Evolutionary conservation across 2,113 vertebrate genomes (phyloP).

Genomic region (Hypocryptadius cinnamomeus): DNA sequence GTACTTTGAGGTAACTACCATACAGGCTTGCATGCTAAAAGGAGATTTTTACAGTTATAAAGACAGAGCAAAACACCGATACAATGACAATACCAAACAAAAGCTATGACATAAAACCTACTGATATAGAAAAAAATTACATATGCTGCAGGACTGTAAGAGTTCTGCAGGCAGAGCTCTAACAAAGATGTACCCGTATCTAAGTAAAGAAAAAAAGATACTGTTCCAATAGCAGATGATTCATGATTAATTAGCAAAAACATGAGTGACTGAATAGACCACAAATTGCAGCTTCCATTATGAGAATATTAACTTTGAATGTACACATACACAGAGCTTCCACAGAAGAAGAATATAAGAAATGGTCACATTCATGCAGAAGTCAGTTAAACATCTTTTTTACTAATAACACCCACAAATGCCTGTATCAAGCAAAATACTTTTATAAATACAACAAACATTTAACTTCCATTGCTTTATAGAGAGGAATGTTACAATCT

Average conservation of each 20-base stretch:
- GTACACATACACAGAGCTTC: neutral
- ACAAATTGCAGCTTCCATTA: conserved; percentile 16
- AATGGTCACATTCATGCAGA: neutral
- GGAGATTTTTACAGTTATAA: neutral
- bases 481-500: neutral
- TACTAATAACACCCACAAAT: neutral
- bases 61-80: neutral
- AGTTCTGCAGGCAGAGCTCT: conserved; percentile 5
- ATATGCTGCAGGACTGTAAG: neutral
- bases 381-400: neutral
- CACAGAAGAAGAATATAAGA: neutral
- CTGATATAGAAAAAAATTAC: neutral
- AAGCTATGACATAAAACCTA: neutral
- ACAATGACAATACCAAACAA: neutral
- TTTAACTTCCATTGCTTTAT: neutral
- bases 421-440: neutral
- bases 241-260: conserved; percentile 62
- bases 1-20: neutral
- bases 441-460: neutral
- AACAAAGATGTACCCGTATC: neutral
- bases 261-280: neutral
- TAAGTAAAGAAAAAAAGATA: conserved; percentile 36
- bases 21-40: neutral
- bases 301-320: conserved; percentile 2
- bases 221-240: conserved; percentile 35